Evolutionary conservation across 2,888 invertebrate genomes (phyloP).

Genomic region (Drosophila diplacantha): DNA sequence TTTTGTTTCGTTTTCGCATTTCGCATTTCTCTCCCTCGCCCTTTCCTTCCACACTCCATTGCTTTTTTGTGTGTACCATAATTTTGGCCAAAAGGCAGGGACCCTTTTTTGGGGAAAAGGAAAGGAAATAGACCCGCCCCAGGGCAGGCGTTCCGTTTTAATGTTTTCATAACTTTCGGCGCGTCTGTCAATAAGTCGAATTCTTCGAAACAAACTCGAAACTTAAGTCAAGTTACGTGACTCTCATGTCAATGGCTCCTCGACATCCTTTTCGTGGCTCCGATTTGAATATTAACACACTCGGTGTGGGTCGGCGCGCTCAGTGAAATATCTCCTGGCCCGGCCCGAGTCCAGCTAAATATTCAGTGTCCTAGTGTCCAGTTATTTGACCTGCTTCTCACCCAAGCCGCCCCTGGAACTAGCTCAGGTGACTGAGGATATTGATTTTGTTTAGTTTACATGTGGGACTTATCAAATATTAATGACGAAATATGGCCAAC

Average conservation of each 20-base stretch:
- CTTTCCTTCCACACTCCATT: conserved; percentile 9
- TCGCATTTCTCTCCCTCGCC: conserved; percentile 10
- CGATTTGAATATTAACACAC: conserved; percentile 66
- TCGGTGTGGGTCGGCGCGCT: conserved; percentile 32
- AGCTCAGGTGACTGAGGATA: conserved; percentile 48
- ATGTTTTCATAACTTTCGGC: conserved; percentile 67
- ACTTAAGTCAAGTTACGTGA: conserved; percentile 63
- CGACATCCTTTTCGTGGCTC: conserved; percentile 30
- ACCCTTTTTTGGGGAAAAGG: conserved; percentile 15
- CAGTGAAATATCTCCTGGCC: conserved; percentile 34
- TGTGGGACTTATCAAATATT: conserved; percentile 68
- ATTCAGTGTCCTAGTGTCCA: conserved; percentile 33
- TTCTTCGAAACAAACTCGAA: conserved; percentile 37
- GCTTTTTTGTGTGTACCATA: conserved; percentile 7
- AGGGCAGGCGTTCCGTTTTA: conserved; percentile 46
- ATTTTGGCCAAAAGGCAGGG: conserved; percentile 9
- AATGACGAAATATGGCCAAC: conserved; percentile 53
- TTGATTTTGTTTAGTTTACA: conserved; percentile 66
- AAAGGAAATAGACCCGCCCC: conserved; percentile 5
- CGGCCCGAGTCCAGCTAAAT: conserved; percentile 32
- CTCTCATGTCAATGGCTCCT: conserved; percentile 59
- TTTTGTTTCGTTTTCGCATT: conserved; percentile 42
- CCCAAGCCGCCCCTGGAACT: neutral
- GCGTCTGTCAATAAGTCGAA: conserved; percentile 51
- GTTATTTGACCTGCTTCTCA: neutral